Evolutionary conservation across 2,113 vertebrate species (phyloP), one percentile per base, ranked within the genome.

Genomic region (Stomatorhinus ivindoensis): DNA sequence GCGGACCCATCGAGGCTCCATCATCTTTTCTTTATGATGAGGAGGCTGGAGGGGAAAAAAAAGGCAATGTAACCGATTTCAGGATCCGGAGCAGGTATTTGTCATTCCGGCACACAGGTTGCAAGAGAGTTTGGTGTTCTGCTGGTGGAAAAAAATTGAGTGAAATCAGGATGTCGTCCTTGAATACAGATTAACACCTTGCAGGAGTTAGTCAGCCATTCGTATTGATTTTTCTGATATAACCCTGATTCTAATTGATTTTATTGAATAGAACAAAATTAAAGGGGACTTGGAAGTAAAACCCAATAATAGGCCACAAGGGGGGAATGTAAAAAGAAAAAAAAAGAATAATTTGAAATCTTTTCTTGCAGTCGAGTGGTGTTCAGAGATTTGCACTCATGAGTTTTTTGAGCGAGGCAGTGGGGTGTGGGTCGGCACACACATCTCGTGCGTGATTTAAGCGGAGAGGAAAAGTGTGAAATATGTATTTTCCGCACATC

Each of bases 401-500:
- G 51, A 61, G 69, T 82, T 31, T 88, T 48, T 9, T 76, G 24
- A 61, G 10, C 15, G 3, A 7, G 15, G 55, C 46, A 31, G 87
- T 88, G 11, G 44, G 58, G 50, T n/a, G 58, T 39, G 85, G 48
- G 65, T 21, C 21, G 80, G 88, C 55, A 42, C 83, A 35, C 24
- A 48, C 87, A 17, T 17, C 65, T 82, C 65, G 47, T 89, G 80
- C 85, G 88, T 90, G 89, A 89, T 92, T 91, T 91, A 91, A 90
- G 88, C 50, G 89, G 88, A 88, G 51, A 90, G 90, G 87, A 58
- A 89, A 80, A 90, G 89, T 91, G 89, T 90, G 89, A 91, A 92
- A 90, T 89, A 91, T 88, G 89, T 91, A 90, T 92, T 92, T 91
- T 89, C 88, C 89, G 44, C 69, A 91, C 92, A 92, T 88, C 87